These are phyloP conservation scores for Pararge aegeria DNA, from an alignment of 1,140 invertebrate genomes.

Conservation along the genomic window DNA sequence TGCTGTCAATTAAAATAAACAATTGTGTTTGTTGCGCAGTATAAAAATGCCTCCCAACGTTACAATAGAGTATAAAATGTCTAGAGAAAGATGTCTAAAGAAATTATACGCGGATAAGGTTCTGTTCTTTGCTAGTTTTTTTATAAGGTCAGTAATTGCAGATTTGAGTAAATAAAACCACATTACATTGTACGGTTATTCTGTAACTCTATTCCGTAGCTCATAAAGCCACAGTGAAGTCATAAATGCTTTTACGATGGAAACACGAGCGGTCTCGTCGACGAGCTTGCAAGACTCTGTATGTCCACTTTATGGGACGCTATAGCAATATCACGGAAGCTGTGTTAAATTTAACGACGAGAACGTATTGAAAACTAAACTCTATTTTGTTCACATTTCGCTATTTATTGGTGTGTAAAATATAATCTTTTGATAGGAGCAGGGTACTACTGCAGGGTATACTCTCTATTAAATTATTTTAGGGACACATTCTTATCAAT, in stretches of 20 bases:
- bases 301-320: constrained; percentile 35
- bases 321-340: background rate
- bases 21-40: no score
- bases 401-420: background rate
- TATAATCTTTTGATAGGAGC: no score
- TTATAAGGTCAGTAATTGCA: background rate
- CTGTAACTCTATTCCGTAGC: constrained; percentile 14
- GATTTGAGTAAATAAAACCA: constrained; percentile 13
- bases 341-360: background rate
- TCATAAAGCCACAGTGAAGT: constrained; percentile 14
- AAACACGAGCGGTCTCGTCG: constrained; percentile 16
- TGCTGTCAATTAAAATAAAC: no score
- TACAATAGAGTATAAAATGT: no score
- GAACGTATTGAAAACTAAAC: background rate
- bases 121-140: background rate
- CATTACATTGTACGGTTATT: constrained; percentile 10
- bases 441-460: no score
- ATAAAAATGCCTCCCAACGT: no score
- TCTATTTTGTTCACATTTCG: background rate
- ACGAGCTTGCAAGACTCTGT: constrained; percentile 26
- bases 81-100: no score
- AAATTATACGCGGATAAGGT: no score
- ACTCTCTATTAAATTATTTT: no score
- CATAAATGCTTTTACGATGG: constrained; percentile 24
- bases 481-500: no score